Evolutionary conservation across 2,797 vertebrate genomes (phyloP).

Genomic region (Parauchenoglanis ngamensis): DNA sequence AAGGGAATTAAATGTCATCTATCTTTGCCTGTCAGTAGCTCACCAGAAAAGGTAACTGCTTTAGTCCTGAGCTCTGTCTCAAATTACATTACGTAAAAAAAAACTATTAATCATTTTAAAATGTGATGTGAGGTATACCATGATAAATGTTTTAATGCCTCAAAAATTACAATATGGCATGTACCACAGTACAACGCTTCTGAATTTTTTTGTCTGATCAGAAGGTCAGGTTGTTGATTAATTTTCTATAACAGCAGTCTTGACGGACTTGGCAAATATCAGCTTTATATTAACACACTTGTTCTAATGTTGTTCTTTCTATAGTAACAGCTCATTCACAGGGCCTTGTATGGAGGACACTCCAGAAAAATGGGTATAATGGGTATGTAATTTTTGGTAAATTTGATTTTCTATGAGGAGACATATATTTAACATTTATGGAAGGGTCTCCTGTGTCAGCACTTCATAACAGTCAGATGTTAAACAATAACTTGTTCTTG

Average conservation of each 20-base stretch:
- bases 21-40: conserved; percentile 22
- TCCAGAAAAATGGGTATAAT: not conserved
- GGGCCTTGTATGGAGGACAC: not conserved
- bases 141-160: not conserved
- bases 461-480: not conserved
- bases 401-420: not conserved
- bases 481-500: not conserved
- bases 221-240: not conserved
- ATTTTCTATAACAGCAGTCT: not conserved
- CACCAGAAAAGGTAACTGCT: not conserved
- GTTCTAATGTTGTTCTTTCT: not conserved
- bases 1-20: conserved; percentile 62
- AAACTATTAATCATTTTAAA: not conserved
- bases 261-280: not conserved
- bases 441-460: not conserved
- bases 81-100: not conserved
- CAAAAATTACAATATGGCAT: not conserved
- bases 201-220: not conserved
- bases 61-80: not conserved
- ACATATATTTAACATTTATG: not conserved
- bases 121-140: not conserved
- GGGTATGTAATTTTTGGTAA: not conserved
- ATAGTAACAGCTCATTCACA: not conserved
- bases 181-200: not conserved
- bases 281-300: not conserved